Evolutionary conservation across 2,113 vertebrate genomes (phyloP), one percentile per base, ranked within the genome.

Genomic region (Mormoops blainvillei): DNA sequence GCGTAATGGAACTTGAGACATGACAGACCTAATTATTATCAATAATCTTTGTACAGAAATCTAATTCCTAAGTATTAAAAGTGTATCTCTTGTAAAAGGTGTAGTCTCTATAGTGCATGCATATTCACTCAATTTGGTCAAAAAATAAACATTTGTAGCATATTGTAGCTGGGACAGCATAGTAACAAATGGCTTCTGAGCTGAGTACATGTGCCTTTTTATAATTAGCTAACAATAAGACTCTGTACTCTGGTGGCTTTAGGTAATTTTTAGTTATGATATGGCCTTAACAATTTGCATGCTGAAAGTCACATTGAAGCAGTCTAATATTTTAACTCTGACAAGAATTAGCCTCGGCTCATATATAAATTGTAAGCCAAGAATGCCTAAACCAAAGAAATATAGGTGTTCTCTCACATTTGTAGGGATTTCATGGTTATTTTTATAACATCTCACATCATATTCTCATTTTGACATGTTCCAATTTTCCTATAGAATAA

Each of bases 381-480:
- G 13, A 83, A 86, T 87, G 26, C 8, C 16, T 43, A 76, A n/a
- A 10, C 71, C 36, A 81, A 90, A 87, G 20, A 96, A 63, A 95
- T 68, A 82, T 31, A 54, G 7, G 33, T 7, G 4, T 88, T 33
- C 12, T 52, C 33, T 43, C 68, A 28, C 10, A 89, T 74, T 67
- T 73, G 28, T 45, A 41, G 18, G 33, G 7, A 86, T 61, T 70
- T 63, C 36, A 43, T 61, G 22, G 19, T 50, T 87, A 96, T 87
- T 96, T 95, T 94, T 86, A 74, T 77, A 96, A 77, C 28, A 78
- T 76, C 31, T 82, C 74, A 76, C 31, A 71, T 92, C 16, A 87
- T 83, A 87, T 38, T 77, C 63, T 90, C 33, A 73, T 87, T 96
- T 93, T 83, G 38, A 87, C 38, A 90, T 82, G 89, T 94, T 86